phyloP scores from a whole-genome alignment of 23 tunicate genomes.

The Corella eumyota region DNA sequence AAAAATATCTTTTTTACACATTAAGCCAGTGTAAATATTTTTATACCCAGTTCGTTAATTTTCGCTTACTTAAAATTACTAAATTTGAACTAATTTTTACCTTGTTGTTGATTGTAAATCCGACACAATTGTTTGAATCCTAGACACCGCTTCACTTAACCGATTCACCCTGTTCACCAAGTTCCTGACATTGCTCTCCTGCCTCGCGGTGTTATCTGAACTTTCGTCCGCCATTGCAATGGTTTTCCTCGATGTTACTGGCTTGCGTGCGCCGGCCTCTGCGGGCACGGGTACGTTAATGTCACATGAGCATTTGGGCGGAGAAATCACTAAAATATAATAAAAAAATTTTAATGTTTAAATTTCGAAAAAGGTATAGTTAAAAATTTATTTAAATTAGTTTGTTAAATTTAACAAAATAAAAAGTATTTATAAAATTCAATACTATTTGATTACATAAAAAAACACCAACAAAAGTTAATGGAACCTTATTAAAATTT shows the following conservation, averaged over 20 bases:
- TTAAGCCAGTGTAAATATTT: no score
- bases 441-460: no score
- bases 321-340: conserved; percentile 5
- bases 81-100: no score
- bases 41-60: no score
- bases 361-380: no score
- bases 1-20: no score
- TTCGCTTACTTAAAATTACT: no score
- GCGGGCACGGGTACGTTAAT: neutral
- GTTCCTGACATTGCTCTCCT: neutral
- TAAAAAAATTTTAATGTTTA: neutral
- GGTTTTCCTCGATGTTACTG: neutral
- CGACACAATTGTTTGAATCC: conserved; percentile 6
- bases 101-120: conserved; percentile 11
- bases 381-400: no score
- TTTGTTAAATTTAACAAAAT: no score
- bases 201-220: neutral
- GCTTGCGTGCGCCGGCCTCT: neutral
- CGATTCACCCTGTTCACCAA: conserved; percentile 1
- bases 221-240: conserved; percentile 11
- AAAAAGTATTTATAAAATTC: no score
- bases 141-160: conserved; percentile 6
- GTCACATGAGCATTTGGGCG: conserved; percentile 9
- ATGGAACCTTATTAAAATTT: no score
- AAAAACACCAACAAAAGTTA: no score